Percentiles rank a stretch among this genome's conserved stretches.
Conservation (phyloP, 1,140 invertebrate species). For the Scaptomyza montana region DNA sequence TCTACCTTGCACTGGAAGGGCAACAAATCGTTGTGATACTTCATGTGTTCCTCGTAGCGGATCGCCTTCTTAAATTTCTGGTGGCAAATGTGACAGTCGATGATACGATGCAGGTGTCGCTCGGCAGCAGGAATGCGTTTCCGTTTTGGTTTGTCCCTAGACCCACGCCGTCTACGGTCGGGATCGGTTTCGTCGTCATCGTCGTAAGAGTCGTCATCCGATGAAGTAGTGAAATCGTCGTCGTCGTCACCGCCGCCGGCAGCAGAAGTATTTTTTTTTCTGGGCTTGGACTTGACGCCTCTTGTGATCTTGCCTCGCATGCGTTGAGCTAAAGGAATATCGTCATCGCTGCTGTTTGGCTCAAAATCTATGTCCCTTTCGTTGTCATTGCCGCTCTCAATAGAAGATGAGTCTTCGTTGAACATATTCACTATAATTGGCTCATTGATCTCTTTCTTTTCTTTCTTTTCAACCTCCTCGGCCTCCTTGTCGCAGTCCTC, state of each 20-base stretch:
- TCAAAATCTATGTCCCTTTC: slow-evolving; percentile 60
- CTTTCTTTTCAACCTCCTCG: slow-evolving; percentile 61
- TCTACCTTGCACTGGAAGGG: slow-evolving; percentile 79
- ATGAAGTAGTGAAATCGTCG: slow-evolving; percentile 44
- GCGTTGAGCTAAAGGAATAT: slow-evolving; percentile 69
- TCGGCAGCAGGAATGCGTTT: slow-evolving; percentile 68
- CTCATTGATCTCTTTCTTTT: slow-evolving; percentile 35
- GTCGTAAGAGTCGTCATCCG: slow-evolving; percentile 47
- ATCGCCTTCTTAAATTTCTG: slow-evolving; percentile 81
- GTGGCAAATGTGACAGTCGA: slow-evolving; percentile 80
- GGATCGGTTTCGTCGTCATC: slow-evolving; percentile 37
- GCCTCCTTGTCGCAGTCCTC: slow-evolving; percentile 78
- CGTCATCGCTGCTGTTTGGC: slow-evolving; percentile 76
- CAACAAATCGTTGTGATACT: slow-evolving; percentile 77
- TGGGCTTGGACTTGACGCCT: slow-evolving; percentile 37
- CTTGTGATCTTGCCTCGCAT: slow-evolving; percentile 41
- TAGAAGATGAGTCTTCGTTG: slow-evolving; percentile 55
- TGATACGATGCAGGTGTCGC: slow-evolving; percentile 71
- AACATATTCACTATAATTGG: slow-evolving; percentile 41
- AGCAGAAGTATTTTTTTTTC: slow-evolving; percentile 44
- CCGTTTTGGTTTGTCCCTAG: slow-evolving; percentile 63
- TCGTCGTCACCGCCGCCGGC: slow-evolving; percentile 1
- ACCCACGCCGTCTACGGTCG: background rate
- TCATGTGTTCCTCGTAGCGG: slow-evolving; percentile 79
- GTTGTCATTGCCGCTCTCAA: slow-evolving; percentile 68